Evolutionary conservation across 2,113 vertebrate genomes (phyloP).

Genomic region (Petroica traversi): DNA sequence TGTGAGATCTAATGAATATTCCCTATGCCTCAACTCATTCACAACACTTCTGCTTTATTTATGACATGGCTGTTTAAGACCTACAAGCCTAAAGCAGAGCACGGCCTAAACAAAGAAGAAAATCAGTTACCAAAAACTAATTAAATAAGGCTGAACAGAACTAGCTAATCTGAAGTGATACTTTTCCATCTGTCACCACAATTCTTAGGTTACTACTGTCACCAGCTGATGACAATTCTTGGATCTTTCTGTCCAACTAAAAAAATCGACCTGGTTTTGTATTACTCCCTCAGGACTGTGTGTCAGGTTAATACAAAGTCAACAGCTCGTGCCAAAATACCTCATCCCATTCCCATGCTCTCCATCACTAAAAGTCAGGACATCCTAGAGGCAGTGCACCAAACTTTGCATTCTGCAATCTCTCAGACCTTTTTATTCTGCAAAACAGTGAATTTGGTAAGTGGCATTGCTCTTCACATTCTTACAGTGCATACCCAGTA

Average conservation of each 20-base stretch:
- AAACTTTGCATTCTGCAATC: not conserved
- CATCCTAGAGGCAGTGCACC: not conserved
- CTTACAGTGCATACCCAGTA: not conserved
- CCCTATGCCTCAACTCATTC: not conserved
- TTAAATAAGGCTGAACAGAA: not conserved
- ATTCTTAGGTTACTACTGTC: not conserved
- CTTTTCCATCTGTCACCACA: not conserved
- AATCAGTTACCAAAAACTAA: not conserved
- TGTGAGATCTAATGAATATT: not conserved
- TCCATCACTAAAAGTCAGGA: not conserved
- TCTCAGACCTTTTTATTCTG: not conserved
- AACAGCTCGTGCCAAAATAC: not conserved
- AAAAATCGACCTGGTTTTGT: not conserved
- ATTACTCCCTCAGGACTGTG: not conserved
- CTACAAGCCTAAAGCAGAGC: not conserved
- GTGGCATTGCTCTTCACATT: not conserved
- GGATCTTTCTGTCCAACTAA: not conserved
- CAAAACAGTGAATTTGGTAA: not conserved
- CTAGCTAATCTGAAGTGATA: not conserved
- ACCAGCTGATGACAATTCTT: not conserved
- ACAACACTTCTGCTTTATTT: not conserved
- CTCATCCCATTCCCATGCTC: not conserved
- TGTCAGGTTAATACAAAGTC: not conserved
- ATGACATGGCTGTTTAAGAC: not conserved
- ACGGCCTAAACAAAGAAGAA: not conserved